Percentiles rank a stretch among this genome's conserved stretches.
Conservation (phyloP, 2,888 invertebrate species). For the Apodemia hepburni region DNA sequence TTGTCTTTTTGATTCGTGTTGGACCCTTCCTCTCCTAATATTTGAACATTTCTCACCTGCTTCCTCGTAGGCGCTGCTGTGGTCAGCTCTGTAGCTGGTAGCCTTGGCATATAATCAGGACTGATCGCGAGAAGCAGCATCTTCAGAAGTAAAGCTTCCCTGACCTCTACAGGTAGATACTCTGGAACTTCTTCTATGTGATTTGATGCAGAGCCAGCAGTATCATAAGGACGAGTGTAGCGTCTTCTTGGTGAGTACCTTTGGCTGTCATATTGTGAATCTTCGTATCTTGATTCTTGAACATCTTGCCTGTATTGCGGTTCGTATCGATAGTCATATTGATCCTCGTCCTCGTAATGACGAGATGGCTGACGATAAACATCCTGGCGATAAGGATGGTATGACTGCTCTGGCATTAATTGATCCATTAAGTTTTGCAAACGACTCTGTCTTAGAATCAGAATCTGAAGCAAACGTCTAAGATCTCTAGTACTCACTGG, state of each 20-base stretch:
- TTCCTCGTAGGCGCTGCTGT: conserved; percentile 75
- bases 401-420: conserved; percentile 53
- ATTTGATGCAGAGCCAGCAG: conserved; percentile 60
- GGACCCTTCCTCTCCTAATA: conserved; percentile 82
- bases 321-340: conserved; percentile 65
- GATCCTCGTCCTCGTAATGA: conserved; percentile 61
- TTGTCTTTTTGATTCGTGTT: conserved; percentile 52
- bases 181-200: conserved; percentile 76
- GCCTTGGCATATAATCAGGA: conserved; percentile 74
- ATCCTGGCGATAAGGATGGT: conserved; percentile 53
- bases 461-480: conserved; percentile 82
- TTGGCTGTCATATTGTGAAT: conserved; percentile 67
- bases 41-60: conserved; percentile 86
- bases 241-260: conserved; percentile 65
- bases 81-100: conserved; percentile 65
- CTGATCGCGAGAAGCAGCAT: conserved; percentile 88
- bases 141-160: conserved; percentile 85
- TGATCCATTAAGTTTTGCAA: conserved; percentile 79
- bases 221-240: conserved; percentile 62
- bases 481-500: conserved; percentile 87
- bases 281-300: conserved; percentile 59
- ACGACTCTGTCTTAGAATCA: conserved; percentile 82
- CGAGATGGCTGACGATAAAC: conserved; percentile 48
- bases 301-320: conserved; percentile 56
- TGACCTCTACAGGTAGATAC: conserved; percentile 84